phyloP scores from a whole-genome alignment of 2,888 invertebrate species.

The Polydrusus cervinus region DNA sequence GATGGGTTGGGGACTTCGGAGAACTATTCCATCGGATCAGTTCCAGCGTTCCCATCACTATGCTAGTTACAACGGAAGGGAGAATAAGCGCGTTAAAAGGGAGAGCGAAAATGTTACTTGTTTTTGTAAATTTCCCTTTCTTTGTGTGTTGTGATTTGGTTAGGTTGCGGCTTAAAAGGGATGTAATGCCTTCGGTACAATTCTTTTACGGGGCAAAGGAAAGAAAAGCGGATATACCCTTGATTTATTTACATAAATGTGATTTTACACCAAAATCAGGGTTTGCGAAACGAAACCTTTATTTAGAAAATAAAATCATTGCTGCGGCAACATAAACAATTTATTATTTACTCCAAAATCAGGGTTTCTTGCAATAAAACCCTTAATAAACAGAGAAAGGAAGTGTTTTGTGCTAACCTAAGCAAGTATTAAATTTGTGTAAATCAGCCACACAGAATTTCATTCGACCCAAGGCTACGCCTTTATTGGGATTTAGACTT shows the following conservation, averaged over 20 bases:
- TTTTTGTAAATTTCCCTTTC: slow-evolving; percentile 44
- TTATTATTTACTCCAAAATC: neutral
- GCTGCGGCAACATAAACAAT: too few relatives aligned
- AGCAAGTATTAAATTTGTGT: too few relatives aligned
- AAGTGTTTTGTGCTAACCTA: too few relatives aligned
- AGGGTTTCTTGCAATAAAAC: neutral
- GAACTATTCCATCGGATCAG: too few relatives aligned
- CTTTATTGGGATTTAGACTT: too few relatives aligned
- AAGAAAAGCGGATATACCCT: slow-evolving; percentile 6
- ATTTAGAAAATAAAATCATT: too few relatives aligned
- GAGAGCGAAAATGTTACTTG: slow-evolving; percentile 50
- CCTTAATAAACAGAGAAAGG: neutral
- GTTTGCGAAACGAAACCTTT: neutral
- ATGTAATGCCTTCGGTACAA: neutral
- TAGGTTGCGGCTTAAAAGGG: slow-evolving; percentile 24
- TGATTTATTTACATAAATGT: slow-evolving; percentile 14
- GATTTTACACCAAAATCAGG: neutral
- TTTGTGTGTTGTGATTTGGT: slow-evolving; percentile 33
- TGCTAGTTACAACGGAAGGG: slow-evolving; percentile 38
- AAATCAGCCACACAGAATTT: too few relatives aligned
- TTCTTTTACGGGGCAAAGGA: slow-evolving; percentile 8
- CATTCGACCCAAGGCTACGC: too few relatives aligned
- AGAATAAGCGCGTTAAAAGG: slow-evolving; percentile 43
- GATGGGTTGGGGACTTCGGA: too few relatives aligned
- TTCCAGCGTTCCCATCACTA: too few relatives aligned